Evolutionary conservation across 2,888 invertebrate species (phyloP).

Genomic region (Mythimna ferrago): DNA sequence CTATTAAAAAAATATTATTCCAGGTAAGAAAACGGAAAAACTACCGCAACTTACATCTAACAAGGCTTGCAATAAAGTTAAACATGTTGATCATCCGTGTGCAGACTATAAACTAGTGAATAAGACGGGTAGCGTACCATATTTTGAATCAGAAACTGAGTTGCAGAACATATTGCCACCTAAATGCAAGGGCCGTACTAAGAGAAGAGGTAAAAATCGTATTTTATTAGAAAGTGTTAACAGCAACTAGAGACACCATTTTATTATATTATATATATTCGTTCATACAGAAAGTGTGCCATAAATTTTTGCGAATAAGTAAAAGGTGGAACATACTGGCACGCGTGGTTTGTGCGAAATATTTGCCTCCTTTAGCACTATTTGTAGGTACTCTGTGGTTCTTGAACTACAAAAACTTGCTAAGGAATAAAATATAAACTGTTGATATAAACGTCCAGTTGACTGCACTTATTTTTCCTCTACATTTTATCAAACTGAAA

Average conservation of each 20-base stretch:
- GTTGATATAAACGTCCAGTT: no score
- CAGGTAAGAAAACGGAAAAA: not conserved
- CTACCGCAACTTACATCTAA: not conserved
- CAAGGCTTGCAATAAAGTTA: not conserved
- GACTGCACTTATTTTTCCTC: not conserved
- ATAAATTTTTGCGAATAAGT: no score
- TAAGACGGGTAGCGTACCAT: not conserved
- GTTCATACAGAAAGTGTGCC: not conserved
- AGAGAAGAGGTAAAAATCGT: not conserved
- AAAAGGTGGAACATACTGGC: no score
- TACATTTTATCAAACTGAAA: not conserved
- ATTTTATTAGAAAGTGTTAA: not conserved
- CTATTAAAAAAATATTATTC: slow-evolving; percentile 3
- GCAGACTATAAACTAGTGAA: not conserved
- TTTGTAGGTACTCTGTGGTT: not conserved
- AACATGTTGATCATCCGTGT: not conserved
- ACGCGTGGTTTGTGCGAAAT: no score
- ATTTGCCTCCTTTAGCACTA: no score
- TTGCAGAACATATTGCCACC: slow-evolving; percentile 11
- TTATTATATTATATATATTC: not conserved
- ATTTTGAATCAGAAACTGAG: slow-evolving; percentile 38
- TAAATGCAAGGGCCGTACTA: not conserved
- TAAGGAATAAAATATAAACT: not conserved
- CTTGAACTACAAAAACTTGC: not conserved
- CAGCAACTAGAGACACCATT: not conserved